Conservation (phyloP, 2,888 invertebrate species). For the Allolobophora icterica region DNA sequence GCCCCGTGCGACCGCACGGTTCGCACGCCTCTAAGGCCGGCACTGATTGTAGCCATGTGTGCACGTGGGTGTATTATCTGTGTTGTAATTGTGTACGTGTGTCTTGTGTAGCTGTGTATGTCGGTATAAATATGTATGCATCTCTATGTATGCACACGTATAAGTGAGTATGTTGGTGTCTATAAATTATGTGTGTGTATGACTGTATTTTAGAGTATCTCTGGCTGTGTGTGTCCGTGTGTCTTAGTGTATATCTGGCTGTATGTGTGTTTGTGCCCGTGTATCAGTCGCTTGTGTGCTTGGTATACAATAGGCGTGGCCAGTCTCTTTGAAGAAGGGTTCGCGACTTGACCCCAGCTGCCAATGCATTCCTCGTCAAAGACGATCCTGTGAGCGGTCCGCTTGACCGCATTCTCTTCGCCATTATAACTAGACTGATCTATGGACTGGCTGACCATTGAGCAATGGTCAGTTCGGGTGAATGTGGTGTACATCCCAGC, state of each 20-base stretch:
- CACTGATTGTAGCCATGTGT: too few species aligned
- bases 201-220: too few species aligned
- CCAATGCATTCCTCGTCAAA: constrained; percentile 6
- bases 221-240: not conserved
- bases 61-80: too few species aligned
- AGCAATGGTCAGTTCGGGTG: not conserved
- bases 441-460: not conserved
- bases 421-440: constrained; percentile 3
- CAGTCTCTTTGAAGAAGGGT: not conserved
- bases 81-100: not conserved
- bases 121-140: not conserved
- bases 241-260: not conserved
- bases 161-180: not conserved
- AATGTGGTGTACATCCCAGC: constrained; percentile 2
- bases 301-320: not conserved
- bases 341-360: not conserved
- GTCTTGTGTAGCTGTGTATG: not conserved
- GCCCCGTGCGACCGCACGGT: too few species aligned
- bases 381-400: constrained; percentile 2
- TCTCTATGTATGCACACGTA: too few species aligned
- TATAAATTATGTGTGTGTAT: not conserved
- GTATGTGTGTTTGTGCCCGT: too few species aligned
- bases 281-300: not conserved
- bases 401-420: constrained; percentile 17
- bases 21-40: too few species aligned